Evolutionary conservation across 2,113 vertebrate genomes (phyloP).

Genomic region (Amphiprion percula): DNA sequence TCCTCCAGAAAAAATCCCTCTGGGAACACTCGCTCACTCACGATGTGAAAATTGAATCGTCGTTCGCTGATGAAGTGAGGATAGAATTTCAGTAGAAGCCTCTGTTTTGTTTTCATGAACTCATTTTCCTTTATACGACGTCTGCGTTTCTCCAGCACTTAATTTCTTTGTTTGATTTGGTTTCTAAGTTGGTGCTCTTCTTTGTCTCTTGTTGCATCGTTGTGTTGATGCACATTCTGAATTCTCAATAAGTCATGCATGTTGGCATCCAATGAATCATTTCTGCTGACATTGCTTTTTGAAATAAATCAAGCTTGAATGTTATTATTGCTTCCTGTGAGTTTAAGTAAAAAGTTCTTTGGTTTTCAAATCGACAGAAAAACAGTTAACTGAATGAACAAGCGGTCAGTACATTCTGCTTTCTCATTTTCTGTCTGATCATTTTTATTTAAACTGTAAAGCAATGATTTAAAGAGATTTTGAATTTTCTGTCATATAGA

Average conservation of each 20-base stretch:
- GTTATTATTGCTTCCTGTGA: not conserved
- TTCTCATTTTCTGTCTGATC: not conserved
- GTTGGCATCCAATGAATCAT: not conserved
- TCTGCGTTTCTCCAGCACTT: not conserved
- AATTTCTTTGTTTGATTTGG: not conserved
- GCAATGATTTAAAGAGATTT: too few relatives aligned
- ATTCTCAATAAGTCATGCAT: not conserved
- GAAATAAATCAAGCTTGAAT: slow-evolving; percentile 42
- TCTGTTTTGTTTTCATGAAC: not conserved
- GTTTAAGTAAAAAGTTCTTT: not conserved
- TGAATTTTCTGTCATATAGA: too few relatives aligned
- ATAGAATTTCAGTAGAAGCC: slow-evolving; percentile 67
- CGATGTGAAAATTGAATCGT: slow-evolving; percentile 57
- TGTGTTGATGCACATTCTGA: not conserved
- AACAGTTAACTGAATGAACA: too few relatives aligned
- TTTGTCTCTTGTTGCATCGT: not conserved
- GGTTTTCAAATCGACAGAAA: too few relatives aligned
- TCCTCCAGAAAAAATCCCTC: slow-evolving; percentile 73
- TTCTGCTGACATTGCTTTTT: not conserved
- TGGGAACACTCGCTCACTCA: slow-evolving; percentile 75
- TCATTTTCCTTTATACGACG: not conserved
- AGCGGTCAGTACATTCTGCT: too few relatives aligned
- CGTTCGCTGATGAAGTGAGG: slow-evolving; percentile 58
- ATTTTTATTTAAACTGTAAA: not conserved
- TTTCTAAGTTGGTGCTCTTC: not conserved